Conservation (phyloP, 1,140 invertebrate species). For the Diorhabda elongata region DNA sequence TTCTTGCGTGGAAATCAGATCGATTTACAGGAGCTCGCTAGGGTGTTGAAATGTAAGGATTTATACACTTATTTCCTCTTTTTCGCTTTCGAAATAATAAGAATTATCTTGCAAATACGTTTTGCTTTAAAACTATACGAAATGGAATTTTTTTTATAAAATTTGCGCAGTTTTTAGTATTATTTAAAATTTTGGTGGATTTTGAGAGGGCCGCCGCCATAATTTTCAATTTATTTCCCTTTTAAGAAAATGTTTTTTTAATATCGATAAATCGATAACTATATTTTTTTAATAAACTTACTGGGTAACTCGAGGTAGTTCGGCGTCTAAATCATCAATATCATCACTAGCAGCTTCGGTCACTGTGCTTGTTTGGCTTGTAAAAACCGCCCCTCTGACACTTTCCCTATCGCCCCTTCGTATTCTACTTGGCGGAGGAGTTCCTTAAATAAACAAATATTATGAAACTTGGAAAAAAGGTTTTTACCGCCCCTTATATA, state of each 20-base stretch:
- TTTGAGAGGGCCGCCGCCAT: too few relatives aligned
- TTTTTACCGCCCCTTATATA: too few relatives aligned
- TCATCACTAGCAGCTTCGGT: slow-evolving; percentile 69
- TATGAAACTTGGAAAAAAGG: too few relatives aligned
- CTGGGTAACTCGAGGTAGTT: slow-evolving; percentile 64
- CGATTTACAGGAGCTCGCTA: background rate
- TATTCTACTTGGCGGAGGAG: slow-evolving; percentile 53
- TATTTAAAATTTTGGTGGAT: too few relatives aligned
- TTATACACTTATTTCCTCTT: background rate
- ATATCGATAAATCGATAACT: background rate
- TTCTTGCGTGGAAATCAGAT: background rate
- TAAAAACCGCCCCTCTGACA: slow-evolving; percentile 53
- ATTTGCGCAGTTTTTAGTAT: too few relatives aligned
- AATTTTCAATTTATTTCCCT: too few relatives aligned
- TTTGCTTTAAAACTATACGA: too few relatives aligned
- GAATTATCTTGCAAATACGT: too few relatives aligned
- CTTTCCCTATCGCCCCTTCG: slow-evolving; percentile 54
- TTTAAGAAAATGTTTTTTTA: too few relatives aligned
- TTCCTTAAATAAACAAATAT: slow-evolving; percentile 45
- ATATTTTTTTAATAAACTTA: slow-evolving; percentile 45
- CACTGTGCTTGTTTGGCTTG: slow-evolving; percentile 64
- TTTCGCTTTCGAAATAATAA: too few relatives aligned
- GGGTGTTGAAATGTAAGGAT: slow-evolving; percentile 2
- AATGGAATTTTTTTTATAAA: too few relatives aligned
- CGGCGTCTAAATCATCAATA: slow-evolving; percentile 66